phyloP scores from a whole-genome alignment of 2,888 invertebrate species.

The Pammene aurita region DNA sequence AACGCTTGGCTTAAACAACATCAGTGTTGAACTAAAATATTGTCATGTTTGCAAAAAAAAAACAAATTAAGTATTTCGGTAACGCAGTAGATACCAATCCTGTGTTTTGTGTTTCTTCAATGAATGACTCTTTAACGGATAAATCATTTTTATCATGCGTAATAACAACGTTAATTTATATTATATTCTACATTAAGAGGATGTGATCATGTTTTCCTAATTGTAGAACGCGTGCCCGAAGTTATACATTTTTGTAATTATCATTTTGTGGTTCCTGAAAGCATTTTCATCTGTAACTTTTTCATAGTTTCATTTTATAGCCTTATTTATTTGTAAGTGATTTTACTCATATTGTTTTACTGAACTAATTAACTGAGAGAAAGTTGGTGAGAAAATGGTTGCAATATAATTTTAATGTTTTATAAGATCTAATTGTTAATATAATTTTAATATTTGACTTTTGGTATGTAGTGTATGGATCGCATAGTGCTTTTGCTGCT shows the following conservation, averaged over 20 bases:
- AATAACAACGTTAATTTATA: not conserved
- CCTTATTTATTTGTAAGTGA: slow-evolving; percentile 31
- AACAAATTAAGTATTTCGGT: too few species aligned
- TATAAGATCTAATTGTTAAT: slow-evolving; percentile 36
- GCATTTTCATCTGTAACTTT: slow-evolving; percentile 68
- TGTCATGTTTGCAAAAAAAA: too few species aligned
- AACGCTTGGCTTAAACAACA: too few species aligned
- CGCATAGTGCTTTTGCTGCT: slow-evolving; percentile 9
- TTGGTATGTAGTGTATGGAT: slow-evolving; percentile 13
- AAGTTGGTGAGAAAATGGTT: slow-evolving; percentile 17
- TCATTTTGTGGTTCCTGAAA: slow-evolving; percentile 71
- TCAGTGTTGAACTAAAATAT: too few species aligned
- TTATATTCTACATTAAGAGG: slow-evolving; percentile 6
- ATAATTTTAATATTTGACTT: slow-evolving; percentile 13
- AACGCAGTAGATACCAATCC: too few species aligned
- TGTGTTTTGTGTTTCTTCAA: slow-evolving; percentile 3
- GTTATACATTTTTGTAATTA: slow-evolving; percentile 39
- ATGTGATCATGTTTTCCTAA: slow-evolving; percentile 38
- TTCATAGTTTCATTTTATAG: slow-evolving; percentile 44
- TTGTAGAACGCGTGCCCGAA: slow-evolving; percentile 38
- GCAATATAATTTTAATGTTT: slow-evolving; percentile 39
- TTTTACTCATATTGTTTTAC: slow-evolving; percentile 35
- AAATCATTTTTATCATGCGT: slow-evolving; percentile 24
- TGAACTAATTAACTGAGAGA: not conserved
- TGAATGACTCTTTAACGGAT: slow-evolving; percentile 21